A percentile compares a stretch with the other conserved stretches of the same genome.
These are phyloP conservation scores for Drosophila macrospina DNA, from an alignment of 2,888 invertebrate genomes.

Conservation along the genomic window DNA sequence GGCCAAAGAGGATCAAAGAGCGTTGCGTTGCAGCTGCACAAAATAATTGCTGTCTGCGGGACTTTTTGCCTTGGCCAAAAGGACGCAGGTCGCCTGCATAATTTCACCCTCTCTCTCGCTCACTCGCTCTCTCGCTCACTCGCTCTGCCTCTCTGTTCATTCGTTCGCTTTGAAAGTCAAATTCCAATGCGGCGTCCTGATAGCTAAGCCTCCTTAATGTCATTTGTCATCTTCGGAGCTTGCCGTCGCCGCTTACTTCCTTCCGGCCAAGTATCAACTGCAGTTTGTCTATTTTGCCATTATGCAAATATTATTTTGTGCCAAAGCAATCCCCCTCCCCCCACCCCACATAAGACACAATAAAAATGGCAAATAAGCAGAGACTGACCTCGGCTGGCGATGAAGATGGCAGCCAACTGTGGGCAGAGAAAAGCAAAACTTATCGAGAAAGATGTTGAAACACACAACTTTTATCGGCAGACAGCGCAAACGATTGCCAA, in stretches of 20 bases:
- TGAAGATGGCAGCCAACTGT: background rate
- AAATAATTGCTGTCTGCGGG: conserved; percentile 66
- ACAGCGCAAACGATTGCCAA: conserved; percentile 27
- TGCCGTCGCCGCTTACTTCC: conserved; percentile 5
- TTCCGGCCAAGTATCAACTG: conserved; percentile 34
- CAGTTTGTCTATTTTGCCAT: conserved; percentile 70
- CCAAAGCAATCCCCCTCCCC: conserved; percentile 37
- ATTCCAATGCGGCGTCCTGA: conserved; percentile 48
- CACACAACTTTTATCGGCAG: conserved; percentile 47
- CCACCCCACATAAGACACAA: conserved; percentile 31
- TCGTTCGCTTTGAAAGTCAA: conserved; percentile 52
- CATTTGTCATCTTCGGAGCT: conserved; percentile 67
- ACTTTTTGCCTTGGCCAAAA: conserved; percentile 36
- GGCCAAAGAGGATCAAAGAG: conserved; percentile 75
- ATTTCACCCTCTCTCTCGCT: conserved; percentile 31
- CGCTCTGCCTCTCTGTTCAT: conserved; percentile 1
- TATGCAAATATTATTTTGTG: conserved; percentile 78
- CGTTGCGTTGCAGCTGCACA: conserved; percentile 58
- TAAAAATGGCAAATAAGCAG: conserved; percentile 27
- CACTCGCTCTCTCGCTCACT: background rate
- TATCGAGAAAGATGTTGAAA: conserved; percentile 36
- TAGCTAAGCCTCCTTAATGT: conserved; percentile 70
- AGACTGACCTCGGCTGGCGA: conserved; percentile 20
- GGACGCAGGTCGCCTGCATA: conserved; percentile 33
- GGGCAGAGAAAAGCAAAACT: conserved; percentile 19